Conservation (phyloP, 2,797 vertebrate genomes). For the Masticophis lateralis region DNA sequence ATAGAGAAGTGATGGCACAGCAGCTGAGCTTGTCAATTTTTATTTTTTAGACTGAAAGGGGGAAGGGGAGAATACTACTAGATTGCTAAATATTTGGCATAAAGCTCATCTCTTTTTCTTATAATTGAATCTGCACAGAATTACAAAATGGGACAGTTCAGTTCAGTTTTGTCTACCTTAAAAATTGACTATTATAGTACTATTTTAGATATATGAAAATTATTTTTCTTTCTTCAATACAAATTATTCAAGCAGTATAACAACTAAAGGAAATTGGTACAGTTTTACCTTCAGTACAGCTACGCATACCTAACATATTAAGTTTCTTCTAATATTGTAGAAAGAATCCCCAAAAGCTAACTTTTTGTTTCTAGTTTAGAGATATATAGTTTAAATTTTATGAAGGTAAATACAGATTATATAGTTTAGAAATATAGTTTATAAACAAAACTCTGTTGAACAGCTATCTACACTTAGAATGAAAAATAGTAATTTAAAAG, state of each 20-base stretch:
- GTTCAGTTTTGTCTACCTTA: neutral
- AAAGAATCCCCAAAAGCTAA: neutral
- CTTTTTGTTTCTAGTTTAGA: neutral
- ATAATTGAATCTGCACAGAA: neutral
- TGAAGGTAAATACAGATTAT: neutral
- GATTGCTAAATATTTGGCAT: conserved; percentile 1
- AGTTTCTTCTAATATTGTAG: neutral
- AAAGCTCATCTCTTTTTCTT: neutral
- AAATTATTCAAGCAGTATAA: neutral
- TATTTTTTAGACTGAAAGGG: neutral
- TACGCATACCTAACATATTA: neutral
- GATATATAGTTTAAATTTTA: neutral
- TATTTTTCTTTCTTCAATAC: neutral
- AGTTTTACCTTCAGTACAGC: neutral
- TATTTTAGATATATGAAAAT: neutral
- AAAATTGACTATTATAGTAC: neutral
- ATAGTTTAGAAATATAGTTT: neutral
- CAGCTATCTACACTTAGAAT: neutral
- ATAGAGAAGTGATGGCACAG: conserved; percentile 35
- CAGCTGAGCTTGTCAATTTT: conserved; percentile 26
- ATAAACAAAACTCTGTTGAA: neutral
- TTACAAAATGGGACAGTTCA: neutral
- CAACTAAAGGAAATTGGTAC: neutral
- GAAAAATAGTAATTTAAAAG: neutral
- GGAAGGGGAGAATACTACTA: neutral